Conservation (phyloP, 2,888 invertebrate species). For the Horisme vitalbata region DNA sequence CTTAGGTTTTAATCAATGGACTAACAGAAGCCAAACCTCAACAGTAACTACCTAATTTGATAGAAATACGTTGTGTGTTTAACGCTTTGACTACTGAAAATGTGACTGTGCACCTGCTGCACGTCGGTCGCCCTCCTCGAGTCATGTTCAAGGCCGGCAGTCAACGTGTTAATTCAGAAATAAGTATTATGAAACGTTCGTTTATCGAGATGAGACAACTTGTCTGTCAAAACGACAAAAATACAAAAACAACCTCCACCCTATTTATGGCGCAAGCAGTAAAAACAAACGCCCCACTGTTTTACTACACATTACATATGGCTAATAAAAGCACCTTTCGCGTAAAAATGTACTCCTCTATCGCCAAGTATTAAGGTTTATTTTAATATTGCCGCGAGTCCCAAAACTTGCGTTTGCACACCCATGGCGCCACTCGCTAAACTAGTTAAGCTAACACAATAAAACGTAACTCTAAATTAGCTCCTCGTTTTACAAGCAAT, state of each 20-base stretch:
- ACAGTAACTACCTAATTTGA: no score
- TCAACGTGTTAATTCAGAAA: no score
- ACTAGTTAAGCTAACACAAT: slow-evolving; percentile 78
- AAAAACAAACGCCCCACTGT: slow-evolving; percentile 54
- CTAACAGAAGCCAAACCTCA: no score
- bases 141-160: no score
- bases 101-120: no score
- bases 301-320: slow-evolving; percentile 55
- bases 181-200: neutral
- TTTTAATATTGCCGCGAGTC: slow-evolving; percentile 15
- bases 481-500: slow-evolving; percentile 81
- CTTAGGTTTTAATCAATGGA: no score
- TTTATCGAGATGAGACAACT: neutral
- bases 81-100: no score
- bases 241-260: slow-evolving; percentile 25
- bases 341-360: slow-evolving; percentile 31
- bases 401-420: slow-evolving; percentile 40
- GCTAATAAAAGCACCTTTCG: slow-evolving; percentile 47
- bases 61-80: no score
- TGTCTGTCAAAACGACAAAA: slow-evolving; percentile 19
- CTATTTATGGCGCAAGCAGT: slow-evolving; percentile 39
- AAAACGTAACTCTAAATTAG: slow-evolving; percentile 80
- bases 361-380: slow-evolving; percentile 27
- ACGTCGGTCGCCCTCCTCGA: no score
- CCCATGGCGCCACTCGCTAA: slow-evolving; percentile 66